phyloP scores from a whole-genome alignment of 1,140 invertebrate species.

The Zaprionus lachaisei region DNA sequence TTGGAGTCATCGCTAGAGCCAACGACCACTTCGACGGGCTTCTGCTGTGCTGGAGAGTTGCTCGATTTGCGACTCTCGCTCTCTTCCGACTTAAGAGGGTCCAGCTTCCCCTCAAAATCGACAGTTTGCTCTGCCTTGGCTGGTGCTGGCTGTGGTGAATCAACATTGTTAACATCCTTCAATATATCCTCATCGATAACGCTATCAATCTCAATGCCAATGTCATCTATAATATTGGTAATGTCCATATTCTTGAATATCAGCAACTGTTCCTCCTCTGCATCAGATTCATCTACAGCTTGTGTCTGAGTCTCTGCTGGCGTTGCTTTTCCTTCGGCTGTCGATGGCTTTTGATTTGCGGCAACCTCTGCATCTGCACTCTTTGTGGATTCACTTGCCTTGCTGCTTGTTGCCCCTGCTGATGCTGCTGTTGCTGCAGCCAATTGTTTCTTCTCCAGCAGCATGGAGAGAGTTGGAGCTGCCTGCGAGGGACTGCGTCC shows the following conservation, averaged over 20 bases:
- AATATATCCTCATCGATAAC: constrained; percentile 78
- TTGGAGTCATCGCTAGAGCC: constrained; percentile 77
- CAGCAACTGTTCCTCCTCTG: constrained; percentile 72
- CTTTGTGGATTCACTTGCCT: constrained; percentile 12
- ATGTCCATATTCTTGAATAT: constrained; percentile 73
- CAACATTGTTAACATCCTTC: constrained; percentile 64
- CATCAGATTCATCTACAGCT: constrained; percentile 54
- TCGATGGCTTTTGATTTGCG: constrained; percentile 22
- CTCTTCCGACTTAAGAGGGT: constrained; percentile 57
- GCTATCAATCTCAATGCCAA: constrained; percentile 73
- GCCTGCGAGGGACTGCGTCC: constrained; percentile 86
- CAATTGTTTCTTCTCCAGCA: constrained; percentile 87
- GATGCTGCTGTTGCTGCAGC: constrained; percentile 85
- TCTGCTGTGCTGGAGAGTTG: constrained; percentile 26
- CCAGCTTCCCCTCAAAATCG: constrained; percentile 67
- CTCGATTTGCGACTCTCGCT: constrained; percentile 13
- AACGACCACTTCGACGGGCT: constrained; percentile 58
- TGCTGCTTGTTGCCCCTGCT: neutral
- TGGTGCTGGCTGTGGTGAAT: constrained; percentile 32
- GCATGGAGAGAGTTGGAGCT: constrained; percentile 88
- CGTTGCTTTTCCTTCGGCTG: constrained; percentile 24
- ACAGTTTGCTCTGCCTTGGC: constrained; percentile 44
- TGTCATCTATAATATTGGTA: constrained; percentile 74
- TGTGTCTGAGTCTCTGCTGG: constrained; percentile 7
- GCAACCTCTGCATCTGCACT: neutral